Evolutionary conservation across 1,140 invertebrate genomes (phyloP).

Genomic region (Danaus plexippus): DNA sequence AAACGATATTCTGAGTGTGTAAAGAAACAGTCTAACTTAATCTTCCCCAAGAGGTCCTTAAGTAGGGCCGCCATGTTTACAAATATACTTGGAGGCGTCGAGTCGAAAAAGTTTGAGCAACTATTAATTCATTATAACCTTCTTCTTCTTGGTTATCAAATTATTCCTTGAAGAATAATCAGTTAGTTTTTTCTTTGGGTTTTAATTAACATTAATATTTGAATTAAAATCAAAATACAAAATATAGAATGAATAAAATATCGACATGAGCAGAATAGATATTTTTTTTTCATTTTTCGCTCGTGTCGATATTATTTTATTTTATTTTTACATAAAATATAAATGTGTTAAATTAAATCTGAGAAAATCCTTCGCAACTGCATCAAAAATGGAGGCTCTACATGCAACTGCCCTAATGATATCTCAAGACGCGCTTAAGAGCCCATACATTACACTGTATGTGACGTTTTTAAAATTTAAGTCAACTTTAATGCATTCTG

Average conservation of each 20-base stretch:
- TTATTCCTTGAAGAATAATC: too few relatives aligned
- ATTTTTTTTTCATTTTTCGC: too few relatives aligned
- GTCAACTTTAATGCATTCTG: constrained; percentile 64
- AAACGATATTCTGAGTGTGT: too few relatives aligned
- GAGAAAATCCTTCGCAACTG: too few relatives aligned
- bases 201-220: too few relatives aligned
- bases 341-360: not conserved
- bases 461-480: constrained; percentile 71
- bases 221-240: too few relatives aligned
- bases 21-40: constrained; percentile 47
- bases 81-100: not conserved
- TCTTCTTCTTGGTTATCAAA: too few relatives aligned
- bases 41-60: constrained; percentile 40
- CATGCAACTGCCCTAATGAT: constrained; percentile 60
- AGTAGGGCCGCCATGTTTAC: constrained; percentile 8
- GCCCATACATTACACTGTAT: constrained; percentile 67
- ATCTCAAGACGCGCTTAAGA: constrained; percentile 65
- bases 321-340: not conserved
- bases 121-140: too few relatives aligned
- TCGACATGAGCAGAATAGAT: too few relatives aligned
- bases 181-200: too few relatives aligned
- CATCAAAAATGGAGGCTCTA: constrained; percentile 9
- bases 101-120: too few relatives aligned
- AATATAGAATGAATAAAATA: too few relatives aligned
- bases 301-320: not conserved